These are phyloP conservation scores for Allobates femoralis DNA, from an alignment of 2,797 vertebrate genomes.

Conservation along the genomic window DNA sequence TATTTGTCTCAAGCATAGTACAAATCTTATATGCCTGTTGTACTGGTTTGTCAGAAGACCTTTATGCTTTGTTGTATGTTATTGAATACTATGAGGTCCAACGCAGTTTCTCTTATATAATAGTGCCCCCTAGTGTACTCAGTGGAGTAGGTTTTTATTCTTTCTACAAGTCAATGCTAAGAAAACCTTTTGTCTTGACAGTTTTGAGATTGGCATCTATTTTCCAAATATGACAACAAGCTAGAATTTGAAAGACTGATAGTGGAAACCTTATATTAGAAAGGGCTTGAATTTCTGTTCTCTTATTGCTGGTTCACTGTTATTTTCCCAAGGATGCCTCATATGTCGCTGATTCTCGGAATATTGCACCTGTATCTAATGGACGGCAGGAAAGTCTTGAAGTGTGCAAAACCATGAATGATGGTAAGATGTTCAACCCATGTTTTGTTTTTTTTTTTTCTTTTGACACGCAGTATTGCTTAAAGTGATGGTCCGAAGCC, in stretches of 20 bases:
- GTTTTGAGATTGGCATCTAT: neutral
- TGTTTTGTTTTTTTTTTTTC: neutral
- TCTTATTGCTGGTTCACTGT: neutral
- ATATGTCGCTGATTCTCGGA: neutral
- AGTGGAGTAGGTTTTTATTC: neutral
- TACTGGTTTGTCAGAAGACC: too few species aligned
- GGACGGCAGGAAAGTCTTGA: constrained; percentile 79
- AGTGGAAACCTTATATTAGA: neutral
- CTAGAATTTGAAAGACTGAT: neutral
- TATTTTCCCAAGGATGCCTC: constrained; percentile 1
- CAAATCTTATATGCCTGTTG: too few species aligned
- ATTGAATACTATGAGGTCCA: neutral
- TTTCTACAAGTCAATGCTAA: too few species aligned
- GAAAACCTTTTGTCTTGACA: neutral
- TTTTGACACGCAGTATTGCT: neutral
- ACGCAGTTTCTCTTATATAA: neutral
- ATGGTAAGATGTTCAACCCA: constrained; percentile 75
- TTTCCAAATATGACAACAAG: neutral
- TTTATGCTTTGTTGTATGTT: neutral
- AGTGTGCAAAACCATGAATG: constrained; percentile 83
- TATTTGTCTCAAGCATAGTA: too few species aligned
- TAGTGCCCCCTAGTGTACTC: constrained; percentile 3
- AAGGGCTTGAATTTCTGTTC: neutral
- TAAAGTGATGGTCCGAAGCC: neutral
- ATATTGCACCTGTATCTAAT: constrained; percentile 70